A percentile compares a stretch with the other conserved stretches of the same genome.
phyloP scores from a whole-genome alignment of 2,797 vertebrate genomes.

The Leptatherina wallacei region DNA sequence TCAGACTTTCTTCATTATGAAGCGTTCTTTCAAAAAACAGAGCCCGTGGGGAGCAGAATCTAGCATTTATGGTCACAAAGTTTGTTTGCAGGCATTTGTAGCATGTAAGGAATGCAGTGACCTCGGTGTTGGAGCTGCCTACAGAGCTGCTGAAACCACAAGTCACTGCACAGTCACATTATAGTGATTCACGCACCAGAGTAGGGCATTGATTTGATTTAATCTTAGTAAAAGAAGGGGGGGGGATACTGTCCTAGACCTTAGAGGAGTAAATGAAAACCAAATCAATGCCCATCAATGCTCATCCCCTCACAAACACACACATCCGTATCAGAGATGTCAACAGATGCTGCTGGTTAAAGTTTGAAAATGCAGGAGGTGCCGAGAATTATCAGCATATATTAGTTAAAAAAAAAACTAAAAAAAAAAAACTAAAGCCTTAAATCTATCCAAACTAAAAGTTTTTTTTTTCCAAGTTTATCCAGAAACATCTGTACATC shows the following conservation, averaged over 20 bases:
- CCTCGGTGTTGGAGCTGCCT: constrained; percentile 18
- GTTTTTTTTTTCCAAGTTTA: background rate
- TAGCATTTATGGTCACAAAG: constrained; percentile 1
- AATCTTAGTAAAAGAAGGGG: background rate
- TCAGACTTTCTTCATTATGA: background rate
- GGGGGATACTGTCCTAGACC: background rate
- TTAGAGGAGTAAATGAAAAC: constrained; percentile 16
- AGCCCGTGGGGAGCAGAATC: background rate
- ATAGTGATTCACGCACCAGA: constrained; percentile 16
- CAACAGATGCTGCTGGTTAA: constrained; percentile 46
- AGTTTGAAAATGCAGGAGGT: background rate
- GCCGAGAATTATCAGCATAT: background rate
- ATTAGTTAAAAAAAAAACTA: background rate
- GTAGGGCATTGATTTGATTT: constrained; percentile 50
- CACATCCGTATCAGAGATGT: constrained; percentile 15
- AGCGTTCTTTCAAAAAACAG: background rate
- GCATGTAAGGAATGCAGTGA: constrained; percentile 27
- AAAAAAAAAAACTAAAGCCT: background rate
- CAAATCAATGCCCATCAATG: constrained; percentile 44
- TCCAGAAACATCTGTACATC: constrained; percentile 50
- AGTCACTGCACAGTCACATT: constrained; percentile 58
- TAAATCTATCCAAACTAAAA: background rate
- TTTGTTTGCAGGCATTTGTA: constrained; percentile 28
- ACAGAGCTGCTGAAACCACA: constrained; percentile 38
- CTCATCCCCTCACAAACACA: constrained; percentile 15